These are phyloP conservation scores for Poecilia gillii DNA, from an alignment of 2,797 vertebrate species.

Conservation along the genomic window DNA sequence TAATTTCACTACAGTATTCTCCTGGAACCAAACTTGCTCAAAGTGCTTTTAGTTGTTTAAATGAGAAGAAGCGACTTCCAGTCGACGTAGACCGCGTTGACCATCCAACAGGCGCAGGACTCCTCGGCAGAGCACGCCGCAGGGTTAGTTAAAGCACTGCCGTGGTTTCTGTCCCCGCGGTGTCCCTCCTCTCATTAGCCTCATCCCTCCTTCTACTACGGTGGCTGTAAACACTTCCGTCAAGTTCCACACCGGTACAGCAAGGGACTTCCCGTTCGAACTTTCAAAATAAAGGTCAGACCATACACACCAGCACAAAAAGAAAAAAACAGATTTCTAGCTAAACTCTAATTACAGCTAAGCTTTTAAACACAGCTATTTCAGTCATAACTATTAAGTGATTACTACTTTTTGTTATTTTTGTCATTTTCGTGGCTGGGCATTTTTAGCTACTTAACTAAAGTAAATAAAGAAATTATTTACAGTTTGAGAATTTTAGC, in stretches of 20 bases:
- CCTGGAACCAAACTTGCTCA: slow-evolving; percentile 50
- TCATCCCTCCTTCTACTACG: slow-evolving; percentile 38
- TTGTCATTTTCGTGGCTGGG: neutral
- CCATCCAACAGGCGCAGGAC: slow-evolving; percentile 28
- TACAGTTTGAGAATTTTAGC: neutral
- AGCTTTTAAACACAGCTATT: neutral
- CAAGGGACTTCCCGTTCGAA: slow-evolving; percentile 9
- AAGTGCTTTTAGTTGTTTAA: slow-evolving; percentile 29
- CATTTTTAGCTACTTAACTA: neutral
- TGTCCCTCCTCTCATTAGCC: slow-evolving; percentile 56
- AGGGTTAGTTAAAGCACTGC: slow-evolving; percentile 36
- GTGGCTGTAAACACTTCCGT: neutral
- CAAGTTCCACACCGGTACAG: accelerated
- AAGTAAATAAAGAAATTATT: neutral
- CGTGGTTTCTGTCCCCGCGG: slow-evolving; percentile 44
- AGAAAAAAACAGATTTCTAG: neutral
- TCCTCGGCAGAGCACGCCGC: slow-evolving; percentile 22
- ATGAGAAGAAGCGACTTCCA: neutral
- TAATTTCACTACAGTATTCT: slow-evolving; percentile 9
- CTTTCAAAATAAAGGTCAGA: slow-evolving; percentile 36
- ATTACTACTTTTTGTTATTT: neutral
- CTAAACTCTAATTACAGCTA: neutral
- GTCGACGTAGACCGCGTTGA: slow-evolving; percentile 13
- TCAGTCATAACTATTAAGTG: neutral
- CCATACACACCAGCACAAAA: neutral